Conservation (phyloP, 2,797 vertebrate species). For the Xenopus petersii region DNA sequence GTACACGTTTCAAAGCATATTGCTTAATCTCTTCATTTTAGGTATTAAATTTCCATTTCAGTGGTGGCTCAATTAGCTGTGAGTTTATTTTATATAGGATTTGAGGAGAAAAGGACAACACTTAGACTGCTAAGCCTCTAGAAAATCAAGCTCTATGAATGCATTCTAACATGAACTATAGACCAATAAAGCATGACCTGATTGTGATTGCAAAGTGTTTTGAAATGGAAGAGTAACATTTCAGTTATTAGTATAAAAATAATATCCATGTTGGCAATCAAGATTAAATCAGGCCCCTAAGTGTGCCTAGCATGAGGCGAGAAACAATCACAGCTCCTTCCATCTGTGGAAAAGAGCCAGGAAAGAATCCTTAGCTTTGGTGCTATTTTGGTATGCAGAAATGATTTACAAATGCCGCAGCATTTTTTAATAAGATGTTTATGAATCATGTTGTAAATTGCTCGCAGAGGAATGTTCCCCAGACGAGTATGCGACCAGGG, state of each 20-base stretch:
- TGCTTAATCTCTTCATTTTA: too few relatives aligned
- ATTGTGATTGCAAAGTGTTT: neutral
- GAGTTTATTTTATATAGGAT: too few relatives aligned
- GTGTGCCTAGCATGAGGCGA: constrained; percentile 9
- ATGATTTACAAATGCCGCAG: constrained; percentile 43
- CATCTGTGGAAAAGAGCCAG: constrained; percentile 26
- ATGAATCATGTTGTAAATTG: constrained; percentile 39
- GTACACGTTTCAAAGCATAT: too few relatives aligned
- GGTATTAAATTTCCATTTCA: too few relatives aligned
- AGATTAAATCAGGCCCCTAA: neutral
- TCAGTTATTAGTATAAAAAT: constrained; percentile 8
- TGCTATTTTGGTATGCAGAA: constrained; percentile 41
- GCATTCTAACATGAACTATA: neutral
- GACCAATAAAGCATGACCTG: neutral
- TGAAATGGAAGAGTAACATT: neutral
- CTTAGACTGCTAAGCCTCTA: too few relatives aligned
- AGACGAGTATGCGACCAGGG: constrained; percentile 33
- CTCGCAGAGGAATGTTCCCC: constrained; percentile 32
- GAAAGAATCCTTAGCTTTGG: constrained; percentile 21
- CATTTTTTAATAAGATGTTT: constrained; percentile 37
- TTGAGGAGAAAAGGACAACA: too few relatives aligned
- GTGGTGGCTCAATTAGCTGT: too few relatives aligned
- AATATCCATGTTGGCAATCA: constrained; percentile 3
- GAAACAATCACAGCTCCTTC: constrained; percentile 5
- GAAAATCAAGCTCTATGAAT: too few relatives aligned